Evolutionary conservation across 2,797 vertebrate genomes (phyloP), one percentile per base, ranked within the genome.

Genomic region (Anguilla pacifica): DNA sequence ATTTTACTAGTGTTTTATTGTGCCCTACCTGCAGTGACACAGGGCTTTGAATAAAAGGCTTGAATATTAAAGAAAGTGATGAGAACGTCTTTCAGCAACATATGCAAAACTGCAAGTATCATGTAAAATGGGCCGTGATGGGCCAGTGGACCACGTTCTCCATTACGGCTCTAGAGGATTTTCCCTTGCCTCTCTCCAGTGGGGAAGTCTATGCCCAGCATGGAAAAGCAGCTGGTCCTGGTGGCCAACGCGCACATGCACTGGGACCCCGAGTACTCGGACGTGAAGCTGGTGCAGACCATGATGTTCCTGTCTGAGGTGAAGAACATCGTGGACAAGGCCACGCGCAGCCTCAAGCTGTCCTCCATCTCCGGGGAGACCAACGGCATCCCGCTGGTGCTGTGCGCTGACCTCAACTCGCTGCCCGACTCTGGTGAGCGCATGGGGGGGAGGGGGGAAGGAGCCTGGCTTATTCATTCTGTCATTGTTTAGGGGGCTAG

Each of bases 221-320:
- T 98, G 95, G 98, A 99, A 93, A 99, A 98, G 93, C 98, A 99
- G 94, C 97, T 99, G 89, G 95, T 99, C 89, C 96, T 99, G 89
- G 96, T 99, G 91, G 98, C 98, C 91, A 99, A 99, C 90, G 98
- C 98, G 88, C 98, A 99, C 91, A 99, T 99, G 98, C 98, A 99
- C 96, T 99, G 98, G 98, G 98, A 99, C 93, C 98, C 98, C 0
- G 98, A 99, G 84, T 99, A 98, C 94, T 99, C 98, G 64, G 98
- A 99, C 88, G 98, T 99, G 87, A 99, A 99, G 93, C 94, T 99
- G 93, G 97, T 99, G 88, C 98, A 99, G 92, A 99, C 98, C 90
- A 99, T 99, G 98, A 99, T 99, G 98, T 99, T 99, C 95, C 96
- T 99, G 91, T 99, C 98, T 0, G 98, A 99, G 94, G 98, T 99